A percentile compares a stretch with the other conserved stretches of the same genome.
These are phyloP conservation scores for Herpailurus yagouaroundi DNA, from an alignment of 2,113 vertebrate genomes.

Conservation along the genomic window DNA sequence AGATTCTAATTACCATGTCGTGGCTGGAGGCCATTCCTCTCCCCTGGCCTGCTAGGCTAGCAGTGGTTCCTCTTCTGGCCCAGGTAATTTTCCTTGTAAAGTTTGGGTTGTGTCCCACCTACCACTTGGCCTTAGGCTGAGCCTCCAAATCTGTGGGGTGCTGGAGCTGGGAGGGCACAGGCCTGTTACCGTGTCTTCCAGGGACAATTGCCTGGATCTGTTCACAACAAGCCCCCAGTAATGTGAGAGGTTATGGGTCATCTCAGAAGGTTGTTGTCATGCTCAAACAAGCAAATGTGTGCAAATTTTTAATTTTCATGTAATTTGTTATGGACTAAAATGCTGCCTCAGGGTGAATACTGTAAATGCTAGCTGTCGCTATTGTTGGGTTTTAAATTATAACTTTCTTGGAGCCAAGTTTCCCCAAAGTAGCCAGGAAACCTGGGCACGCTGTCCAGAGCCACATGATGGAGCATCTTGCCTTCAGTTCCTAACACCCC, in stretches of 20 bases:
- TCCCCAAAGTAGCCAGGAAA: neutral
- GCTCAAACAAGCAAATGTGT: neutral
- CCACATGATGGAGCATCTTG: too few species aligned
- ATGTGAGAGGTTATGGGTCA: neutral
- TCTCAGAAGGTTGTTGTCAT: neutral
- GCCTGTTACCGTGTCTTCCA: too few species aligned
- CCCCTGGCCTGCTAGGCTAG: neutral
- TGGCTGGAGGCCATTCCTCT: neutral
- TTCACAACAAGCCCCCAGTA: accelerated
- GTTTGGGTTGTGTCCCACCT: neutral
- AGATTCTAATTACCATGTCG: too few species aligned
- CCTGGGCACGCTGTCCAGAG: neutral
- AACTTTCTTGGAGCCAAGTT: neutral
- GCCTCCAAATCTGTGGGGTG: too few species aligned
- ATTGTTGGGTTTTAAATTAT: neutral
- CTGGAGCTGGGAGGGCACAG: neutral
- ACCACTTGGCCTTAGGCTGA: neutral
- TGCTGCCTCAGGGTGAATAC: neutral
- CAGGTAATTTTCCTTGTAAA: neutral
- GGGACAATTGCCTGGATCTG: neutral
- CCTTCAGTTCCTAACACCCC: neutral
- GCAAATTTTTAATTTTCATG: neutral
- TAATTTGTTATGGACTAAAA: neutral
- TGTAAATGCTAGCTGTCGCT: neutral
- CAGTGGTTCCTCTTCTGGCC: accelerated